Percentiles rank a stretch among this genome's conserved stretches.
phyloP scores from a whole-genome alignment of 2,888 invertebrate genomes.

The Brachylomia viminalis region DNA sequence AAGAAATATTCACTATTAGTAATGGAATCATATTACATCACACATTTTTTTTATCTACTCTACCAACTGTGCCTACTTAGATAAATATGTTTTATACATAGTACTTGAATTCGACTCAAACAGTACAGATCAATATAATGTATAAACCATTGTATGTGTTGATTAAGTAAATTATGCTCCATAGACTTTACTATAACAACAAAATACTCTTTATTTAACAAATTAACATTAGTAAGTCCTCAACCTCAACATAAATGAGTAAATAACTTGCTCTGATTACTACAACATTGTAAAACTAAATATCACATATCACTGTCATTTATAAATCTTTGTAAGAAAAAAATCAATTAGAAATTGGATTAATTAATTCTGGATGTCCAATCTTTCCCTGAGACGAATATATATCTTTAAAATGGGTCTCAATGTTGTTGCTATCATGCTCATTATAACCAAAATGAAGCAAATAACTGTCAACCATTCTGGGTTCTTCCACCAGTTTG shows the following conservation, averaged over 20 bases:
- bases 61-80: constrained; percentile 13
- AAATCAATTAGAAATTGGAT: background rate
- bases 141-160: constrained; percentile 12
- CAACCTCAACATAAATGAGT: constrained; percentile 16
- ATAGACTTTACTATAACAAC: constrained; percentile 23
- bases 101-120: too few species aligned
- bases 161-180: constrained; percentile 28
- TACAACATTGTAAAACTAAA: constrained; percentile 38
- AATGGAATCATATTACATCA: constrained; percentile 27
- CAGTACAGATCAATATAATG: constrained; percentile 5
- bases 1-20: constrained; percentile 12
- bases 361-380: constrained; percentile 80
- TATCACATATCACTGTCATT: constrained; percentile 53
- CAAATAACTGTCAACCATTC: constrained; percentile 81
- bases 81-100: constrained; percentile 10
- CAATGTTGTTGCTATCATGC: constrained; percentile 84
- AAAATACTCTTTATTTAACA: constrained; percentile 27
- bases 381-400: constrained; percentile 85
- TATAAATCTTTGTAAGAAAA: background rate
- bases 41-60: constrained; percentile 28
- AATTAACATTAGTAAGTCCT: constrained; percentile 26
- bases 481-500: constrained; percentile 85
- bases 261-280: constrained; percentile 4
- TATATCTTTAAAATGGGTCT: constrained; percentile 87
- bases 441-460: constrained; percentile 78